Percentiles rank a stretch among this genome's conserved stretches.
Evolutionary conservation across 2,888 invertebrate genomes (phyloP).

Genomic region (Cancer borealis): DNA sequence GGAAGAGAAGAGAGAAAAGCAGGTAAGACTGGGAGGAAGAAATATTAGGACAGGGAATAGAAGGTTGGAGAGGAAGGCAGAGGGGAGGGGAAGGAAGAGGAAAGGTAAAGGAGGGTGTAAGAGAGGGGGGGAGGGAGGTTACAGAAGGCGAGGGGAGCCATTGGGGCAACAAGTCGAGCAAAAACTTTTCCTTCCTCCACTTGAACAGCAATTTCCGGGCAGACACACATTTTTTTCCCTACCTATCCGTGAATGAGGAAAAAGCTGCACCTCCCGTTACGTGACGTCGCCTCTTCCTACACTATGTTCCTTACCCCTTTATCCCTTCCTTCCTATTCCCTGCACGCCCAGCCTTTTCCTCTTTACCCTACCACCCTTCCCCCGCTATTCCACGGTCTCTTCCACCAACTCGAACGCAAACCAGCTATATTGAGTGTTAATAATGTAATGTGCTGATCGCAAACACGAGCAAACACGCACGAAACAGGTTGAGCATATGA

Average conservation of each 20-base stretch:
- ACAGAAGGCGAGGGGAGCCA: neutral
- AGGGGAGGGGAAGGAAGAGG: too few species aligned
- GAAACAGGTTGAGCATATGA: neutral
- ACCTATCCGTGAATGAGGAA: neutral
- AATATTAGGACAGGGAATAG: too few species aligned
- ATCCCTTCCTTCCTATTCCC: too few species aligned
- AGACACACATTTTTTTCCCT: neutral
- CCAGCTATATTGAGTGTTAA: neutral
- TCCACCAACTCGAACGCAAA: neutral
- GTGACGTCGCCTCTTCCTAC: too few species aligned
- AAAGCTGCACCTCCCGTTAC: neutral
- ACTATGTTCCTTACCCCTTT: too few species aligned
- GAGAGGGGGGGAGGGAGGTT: neutral
- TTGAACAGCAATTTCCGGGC: slow-evolving; percentile 7
- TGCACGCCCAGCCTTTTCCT: too few species aligned
- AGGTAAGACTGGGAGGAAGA: too few species aligned
- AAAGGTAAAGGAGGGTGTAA: too few species aligned
- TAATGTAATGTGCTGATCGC: slow-evolving; percentile 20
- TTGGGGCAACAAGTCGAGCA: neutral
- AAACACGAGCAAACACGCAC: neutral
- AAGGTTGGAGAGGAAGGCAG: too few species aligned
- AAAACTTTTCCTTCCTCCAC: slow-evolving; percentile 8
- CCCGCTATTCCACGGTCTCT: too few species aligned
- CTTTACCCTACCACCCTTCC: too few species aligned
- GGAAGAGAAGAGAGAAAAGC: too few species aligned